These are phyloP conservation scores for Strix uralensis DNA, from an alignment of 2,113 vertebrate species.

Conservation along the genomic window DNA sequence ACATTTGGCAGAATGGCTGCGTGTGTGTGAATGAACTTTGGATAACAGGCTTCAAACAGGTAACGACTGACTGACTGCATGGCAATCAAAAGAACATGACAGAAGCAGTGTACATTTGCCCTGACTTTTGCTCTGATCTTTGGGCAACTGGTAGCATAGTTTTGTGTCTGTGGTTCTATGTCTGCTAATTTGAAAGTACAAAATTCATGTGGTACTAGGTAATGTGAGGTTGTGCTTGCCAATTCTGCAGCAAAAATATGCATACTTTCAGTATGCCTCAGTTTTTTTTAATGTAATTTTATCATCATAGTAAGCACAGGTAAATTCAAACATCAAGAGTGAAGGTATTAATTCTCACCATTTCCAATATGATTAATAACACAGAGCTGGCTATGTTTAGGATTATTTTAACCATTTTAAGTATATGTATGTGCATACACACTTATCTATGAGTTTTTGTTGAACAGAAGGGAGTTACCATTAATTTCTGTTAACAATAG, in stretches of 20 bases:
- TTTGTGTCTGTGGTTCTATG: not conserved
- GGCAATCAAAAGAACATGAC: not conserved
- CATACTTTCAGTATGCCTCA: not conserved
- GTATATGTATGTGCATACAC: not conserved
- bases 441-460: not conserved
- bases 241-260: not conserved
- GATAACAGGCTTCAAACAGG: not conserved
- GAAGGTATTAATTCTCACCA: not conserved
- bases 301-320: not conserved
- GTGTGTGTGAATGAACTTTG: not conserved
- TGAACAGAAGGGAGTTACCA: not conserved
- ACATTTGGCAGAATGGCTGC: not conserved
- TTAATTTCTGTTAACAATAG: not conserved
- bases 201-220: not conserved
- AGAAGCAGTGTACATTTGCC: not conserved
- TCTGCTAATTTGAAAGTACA: slow-evolving; percentile 18
- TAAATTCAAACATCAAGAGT: not conserved
- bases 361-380: not conserved
- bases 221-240: not conserved
- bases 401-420: not conserved
- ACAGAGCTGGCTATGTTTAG: not conserved
- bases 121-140: not conserved
- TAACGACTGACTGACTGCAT: not conserved
- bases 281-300: not conserved
- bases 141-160: not conserved